Percentiles rank a stretch among this genome's conserved stretches.
These are phyloP conservation scores for Sorex araneus DNA, from an alignment of 2,113 vertebrate species.

Conservation along the genomic window DNA sequence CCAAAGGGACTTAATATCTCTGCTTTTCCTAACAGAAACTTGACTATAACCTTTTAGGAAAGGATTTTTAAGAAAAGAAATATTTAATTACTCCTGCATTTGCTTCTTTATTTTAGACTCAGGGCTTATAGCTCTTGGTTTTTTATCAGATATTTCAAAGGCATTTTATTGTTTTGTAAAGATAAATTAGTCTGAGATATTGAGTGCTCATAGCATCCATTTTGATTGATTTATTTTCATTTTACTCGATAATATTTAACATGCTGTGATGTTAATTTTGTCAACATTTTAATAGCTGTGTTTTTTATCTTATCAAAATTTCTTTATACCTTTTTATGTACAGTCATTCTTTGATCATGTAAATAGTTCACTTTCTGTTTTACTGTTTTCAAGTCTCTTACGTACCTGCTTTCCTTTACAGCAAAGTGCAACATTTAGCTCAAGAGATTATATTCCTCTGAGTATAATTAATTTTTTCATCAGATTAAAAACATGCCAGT, in stretches of 20 bases:
- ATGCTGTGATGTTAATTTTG: not conserved
- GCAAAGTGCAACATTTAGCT: slow-evolving; percentile 1
- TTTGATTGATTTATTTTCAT: not conserved
- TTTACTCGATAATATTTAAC: not conserved
- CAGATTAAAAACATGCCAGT: slow-evolving; percentile 18
- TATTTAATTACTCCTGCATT: not conserved
- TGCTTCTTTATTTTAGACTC: not conserved
- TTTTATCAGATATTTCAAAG: slow-evolving; percentile 29
- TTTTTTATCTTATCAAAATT: slow-evolving; percentile 29
- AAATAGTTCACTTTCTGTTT: not conserved
- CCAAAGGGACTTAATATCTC: slow-evolving; percentile 1
- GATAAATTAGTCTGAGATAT: not conserved
- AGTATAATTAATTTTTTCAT: slow-evolving; percentile 51
- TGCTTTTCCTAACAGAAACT: slow-evolving; percentile 43
- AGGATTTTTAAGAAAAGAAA: slow-evolving; percentile 1
- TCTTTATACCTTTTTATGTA: slow-evolving; percentile 43
- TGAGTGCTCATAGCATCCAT: not conserved
- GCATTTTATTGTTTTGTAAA: slow-evolving; percentile 22
- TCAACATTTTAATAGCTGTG: slow-evolving; percentile 25
- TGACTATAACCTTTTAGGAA: not conserved
- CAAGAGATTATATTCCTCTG: not conserved
- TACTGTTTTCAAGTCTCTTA: slow-evolving; percentile 60
- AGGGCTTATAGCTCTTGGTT: slow-evolving; percentile 26
- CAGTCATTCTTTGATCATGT: not conserved
- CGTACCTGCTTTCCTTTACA: not conserved